Percentiles rank a stretch among this genome's conserved stretches.
Evolutionary conservation across 2,888 invertebrate genomes (phyloP).

Genomic region (Brachyopa scutellaris): DNA sequence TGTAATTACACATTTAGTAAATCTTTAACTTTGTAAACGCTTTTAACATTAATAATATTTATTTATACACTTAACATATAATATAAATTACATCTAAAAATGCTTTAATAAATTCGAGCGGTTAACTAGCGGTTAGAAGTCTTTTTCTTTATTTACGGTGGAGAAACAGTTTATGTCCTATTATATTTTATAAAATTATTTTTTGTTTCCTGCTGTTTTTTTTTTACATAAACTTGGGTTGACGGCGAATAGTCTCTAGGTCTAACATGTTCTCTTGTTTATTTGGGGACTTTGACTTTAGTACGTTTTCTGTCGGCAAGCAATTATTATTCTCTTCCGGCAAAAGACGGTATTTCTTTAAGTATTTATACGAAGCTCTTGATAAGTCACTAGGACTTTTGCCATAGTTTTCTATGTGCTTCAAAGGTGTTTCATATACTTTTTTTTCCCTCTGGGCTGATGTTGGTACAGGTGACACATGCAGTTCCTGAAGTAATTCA

Average conservation of each 20-base stretch:
- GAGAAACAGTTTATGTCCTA: not conserved
- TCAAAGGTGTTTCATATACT: slow-evolving; percentile 68
- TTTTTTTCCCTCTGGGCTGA: slow-evolving; percentile 8
- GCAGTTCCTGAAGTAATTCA: slow-evolving; percentile 77
- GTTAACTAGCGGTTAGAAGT: not conserved
- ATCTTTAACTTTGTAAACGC: too few species aligned
- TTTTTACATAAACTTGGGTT: slow-evolving; percentile 78
- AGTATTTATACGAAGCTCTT: slow-evolving; percentile 79
- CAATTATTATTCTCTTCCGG: slow-evolving; percentile 75
- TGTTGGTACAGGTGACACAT: slow-evolving; percentile 62
- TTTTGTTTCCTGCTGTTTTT: not conserved
- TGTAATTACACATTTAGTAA: too few species aligned
- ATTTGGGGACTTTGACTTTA: slow-evolving; percentile 44
- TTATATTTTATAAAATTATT: slow-evolving; percentile 1
- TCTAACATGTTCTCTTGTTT: slow-evolving; percentile 76
- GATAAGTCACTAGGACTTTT: slow-evolving; percentile 78
- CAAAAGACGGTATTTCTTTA: slow-evolving; percentile 79
- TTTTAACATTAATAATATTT: slow-evolving; percentile 8
- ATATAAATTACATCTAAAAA: slow-evolving; percentile 31
- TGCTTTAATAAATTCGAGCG: slow-evolving; percentile 29
- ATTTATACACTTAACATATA: slow-evolving; percentile 34
- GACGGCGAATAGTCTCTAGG: slow-evolving; percentile 78
- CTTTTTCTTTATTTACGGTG: not conserved
- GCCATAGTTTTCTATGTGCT: slow-evolving; percentile 75
- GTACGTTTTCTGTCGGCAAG: slow-evolving; percentile 54